These are phyloP conservation scores for Apoderus coryli DNA, from an alignment of 2,888 invertebrate genomes.

Conservation along the genomic window DNA sequence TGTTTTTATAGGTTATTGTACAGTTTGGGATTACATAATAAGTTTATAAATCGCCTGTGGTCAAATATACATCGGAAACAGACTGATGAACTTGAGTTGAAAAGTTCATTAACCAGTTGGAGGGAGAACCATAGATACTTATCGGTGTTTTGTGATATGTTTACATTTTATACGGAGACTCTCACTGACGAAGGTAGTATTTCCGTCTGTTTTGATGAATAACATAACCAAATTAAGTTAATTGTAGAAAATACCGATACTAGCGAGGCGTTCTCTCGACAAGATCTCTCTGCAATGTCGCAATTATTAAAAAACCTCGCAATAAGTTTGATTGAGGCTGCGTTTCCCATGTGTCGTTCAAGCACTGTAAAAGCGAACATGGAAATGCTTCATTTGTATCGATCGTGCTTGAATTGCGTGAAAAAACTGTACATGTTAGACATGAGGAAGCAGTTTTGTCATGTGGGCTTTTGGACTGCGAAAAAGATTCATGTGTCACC, in stretches of 20 bases:
- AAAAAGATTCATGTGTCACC: constrained; percentile 31
- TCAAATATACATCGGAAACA: constrained; percentile 23
- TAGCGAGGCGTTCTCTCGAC: constrained; percentile 29
- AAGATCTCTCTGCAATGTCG: constrained; percentile 28
- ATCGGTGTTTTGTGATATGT: constrained; percentile 33
- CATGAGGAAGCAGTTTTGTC: constrained; percentile 62
- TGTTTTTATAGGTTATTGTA: constrained; percentile 13
- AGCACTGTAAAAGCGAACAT: constrained; percentile 26
- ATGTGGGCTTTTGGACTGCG: constrained; percentile 30
- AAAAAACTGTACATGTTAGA: constrained; percentile 67
- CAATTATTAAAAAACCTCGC: constrained; percentile 29
- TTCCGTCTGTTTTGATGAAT: too few species aligned
- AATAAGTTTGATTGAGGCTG: constrained; percentile 29
- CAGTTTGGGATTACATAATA: constrained; percentile 29
- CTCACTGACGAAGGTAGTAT: constrained; percentile 29
- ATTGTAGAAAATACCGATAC: constrained; percentile 30
- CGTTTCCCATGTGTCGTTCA: constrained; percentile 33
- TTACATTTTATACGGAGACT: constrained; percentile 32
- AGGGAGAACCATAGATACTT: constrained; percentile 27
- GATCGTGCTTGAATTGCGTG: constrained; percentile 28
- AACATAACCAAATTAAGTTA: too few species aligned
- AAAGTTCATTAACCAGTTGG: constrained; percentile 25
- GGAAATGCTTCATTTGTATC: constrained; percentile 30
- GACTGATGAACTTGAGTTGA: constrained; percentile 22
- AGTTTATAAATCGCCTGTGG: constrained; percentile 30